These are phyloP conservation scores for Lethenteron camtschaticum DNA, from an alignment of 2,113 vertebrate species.

Conservation along the genomic window DNA sequence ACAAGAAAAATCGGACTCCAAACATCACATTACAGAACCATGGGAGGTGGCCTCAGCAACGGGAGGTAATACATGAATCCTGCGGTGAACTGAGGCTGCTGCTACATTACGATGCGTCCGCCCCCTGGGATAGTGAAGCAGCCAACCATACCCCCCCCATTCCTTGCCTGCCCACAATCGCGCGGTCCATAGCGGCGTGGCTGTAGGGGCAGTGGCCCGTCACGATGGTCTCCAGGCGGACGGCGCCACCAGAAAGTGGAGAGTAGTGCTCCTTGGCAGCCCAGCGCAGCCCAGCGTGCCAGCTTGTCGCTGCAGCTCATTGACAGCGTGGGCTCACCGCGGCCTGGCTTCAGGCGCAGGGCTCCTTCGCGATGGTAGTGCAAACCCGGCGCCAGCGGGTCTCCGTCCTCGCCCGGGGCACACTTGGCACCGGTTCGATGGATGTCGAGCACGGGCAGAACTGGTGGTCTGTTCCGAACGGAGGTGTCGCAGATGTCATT, in stretches of 20 bases:
- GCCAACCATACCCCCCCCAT: constrained; percentile 16
- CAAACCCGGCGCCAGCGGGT: constrained; percentile 28
- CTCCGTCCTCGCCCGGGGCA: constrained; percentile 31
- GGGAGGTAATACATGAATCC: neutral
- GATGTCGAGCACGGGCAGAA: constrained; percentile 21
- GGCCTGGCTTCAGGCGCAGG: constrained; percentile 63
- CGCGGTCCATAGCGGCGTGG: constrained; percentile 37
- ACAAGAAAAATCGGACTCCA: neutral
- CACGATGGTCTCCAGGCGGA: constrained; percentile 47
- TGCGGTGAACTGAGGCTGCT: neutral
- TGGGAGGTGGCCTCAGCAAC: neutral
- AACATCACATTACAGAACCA: neutral
- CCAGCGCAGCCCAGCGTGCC: constrained; percentile 51
- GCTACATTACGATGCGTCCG: neutral
- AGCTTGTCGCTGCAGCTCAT: constrained; percentile 88
- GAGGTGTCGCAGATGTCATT: too few relatives aligned
- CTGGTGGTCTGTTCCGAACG: too few relatives aligned
- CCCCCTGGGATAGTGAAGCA: neutral
- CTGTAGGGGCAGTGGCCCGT: constrained; percentile 59
- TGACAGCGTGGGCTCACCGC: constrained; percentile 54
- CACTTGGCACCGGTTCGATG: constrained; percentile 77
- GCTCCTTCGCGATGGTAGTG: constrained; percentile 42
- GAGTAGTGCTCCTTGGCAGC: constrained; percentile 70
- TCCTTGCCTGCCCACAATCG: constrained; percentile 36
- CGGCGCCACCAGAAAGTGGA: constrained; percentile 52